phyloP scores from a whole-genome alignment of 2,888 invertebrate species.

The Leptinotarsa juncta region DNA sequence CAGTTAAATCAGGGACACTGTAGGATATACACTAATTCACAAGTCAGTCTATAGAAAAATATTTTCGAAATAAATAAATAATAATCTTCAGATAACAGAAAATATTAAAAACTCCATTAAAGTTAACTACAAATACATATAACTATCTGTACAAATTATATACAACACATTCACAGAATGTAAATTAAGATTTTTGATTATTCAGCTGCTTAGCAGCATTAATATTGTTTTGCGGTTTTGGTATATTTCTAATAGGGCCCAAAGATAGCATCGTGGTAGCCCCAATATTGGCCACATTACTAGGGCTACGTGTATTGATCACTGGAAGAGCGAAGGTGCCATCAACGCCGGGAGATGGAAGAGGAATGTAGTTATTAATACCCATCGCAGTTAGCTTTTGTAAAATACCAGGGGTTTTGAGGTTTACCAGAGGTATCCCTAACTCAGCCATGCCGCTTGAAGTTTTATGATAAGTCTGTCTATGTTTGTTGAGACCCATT shows the following conservation, averaged over 20 bases:
- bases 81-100: slow-evolving; percentile 19
- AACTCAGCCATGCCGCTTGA: slow-evolving; percentile 71
- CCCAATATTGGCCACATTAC: slow-evolving; percentile 70
- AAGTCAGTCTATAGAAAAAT: slow-evolving; percentile 28
- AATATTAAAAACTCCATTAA: slow-evolving; percentile 8
- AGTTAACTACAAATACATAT: slow-evolving; percentile 11
- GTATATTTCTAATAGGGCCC: slow-evolving; percentile 73
- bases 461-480: slow-evolving; percentile 73
- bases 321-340: slow-evolving; percentile 77
- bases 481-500: slow-evolving; percentile 71
- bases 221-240: slow-evolving; percentile 47
- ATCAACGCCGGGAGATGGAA: slow-evolving; percentile 68
- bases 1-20: too few species aligned
- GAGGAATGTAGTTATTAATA: slow-evolving; percentile 79
- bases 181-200: slow-evolving; percentile 41
- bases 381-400: slow-evolving; percentile 75
- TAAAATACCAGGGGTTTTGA: slow-evolving; percentile 76
- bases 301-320: slow-evolving; percentile 57
- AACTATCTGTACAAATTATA: slow-evolving; percentile 28
- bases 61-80: slow-evolving; percentile 23
- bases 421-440: slow-evolving; percentile 79
- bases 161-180: slow-evolving; percentile 44
- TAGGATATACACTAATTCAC: background rate
- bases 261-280: slow-evolving; percentile 78
- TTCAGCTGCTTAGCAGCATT: slow-evolving; percentile 43